Evolutionary conservation across 1,140 invertebrate species (phyloP).

Genomic region (Vollenhovia emeryi): DNA sequence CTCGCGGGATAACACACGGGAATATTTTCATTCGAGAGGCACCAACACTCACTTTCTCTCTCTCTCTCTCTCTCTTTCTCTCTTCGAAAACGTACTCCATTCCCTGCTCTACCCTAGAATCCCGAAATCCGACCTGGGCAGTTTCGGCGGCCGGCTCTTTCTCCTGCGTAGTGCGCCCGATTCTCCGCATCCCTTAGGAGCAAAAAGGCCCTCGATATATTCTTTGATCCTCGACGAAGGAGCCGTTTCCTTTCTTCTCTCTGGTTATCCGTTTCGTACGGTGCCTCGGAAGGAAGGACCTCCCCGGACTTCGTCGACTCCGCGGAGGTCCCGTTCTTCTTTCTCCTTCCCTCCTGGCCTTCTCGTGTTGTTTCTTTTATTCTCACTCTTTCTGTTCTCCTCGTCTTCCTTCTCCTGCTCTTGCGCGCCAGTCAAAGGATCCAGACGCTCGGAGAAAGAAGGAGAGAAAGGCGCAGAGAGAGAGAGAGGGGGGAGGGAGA

Average conservation of each 20-base stretch:
- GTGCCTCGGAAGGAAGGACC: conserved; percentile 77
- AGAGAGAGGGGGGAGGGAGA: conserved; percentile 35
- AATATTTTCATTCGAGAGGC: conserved; percentile 40
- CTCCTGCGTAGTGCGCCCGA: conserved; percentile 8
- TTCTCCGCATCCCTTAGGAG: conserved; percentile 66
- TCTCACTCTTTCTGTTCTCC: conserved; percentile 45
- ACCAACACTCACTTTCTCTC: not conserved
- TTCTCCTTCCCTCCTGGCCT: conserved; percentile 50
- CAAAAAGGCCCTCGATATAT: conserved; percentile 74
- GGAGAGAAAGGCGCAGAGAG: not conserved
- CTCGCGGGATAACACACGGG: conserved; percentile 37
- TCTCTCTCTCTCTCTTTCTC: not conserved
- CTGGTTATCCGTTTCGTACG: conserved; percentile 64
- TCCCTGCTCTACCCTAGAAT: conserved; percentile 51
- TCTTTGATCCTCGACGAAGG: conserved; percentile 78
- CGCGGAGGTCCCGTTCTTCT: conserved; percentile 77
- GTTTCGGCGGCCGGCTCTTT: conserved; percentile 54
- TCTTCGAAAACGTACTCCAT: conserved; percentile 6
- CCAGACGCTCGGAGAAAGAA: conserved; percentile 2
- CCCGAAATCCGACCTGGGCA: conserved; percentile 72
- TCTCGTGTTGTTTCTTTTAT: conserved; percentile 5
- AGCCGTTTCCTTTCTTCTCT: conserved; percentile 72
- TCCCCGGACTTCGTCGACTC: conserved; percentile 77
- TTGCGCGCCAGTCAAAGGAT: conserved; percentile 41
- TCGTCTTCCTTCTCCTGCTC: conserved; percentile 11